Base-by-base conservation (phyloP, 2,888 invertebrate genomes). In the Microplitis deprimator region DNA sequence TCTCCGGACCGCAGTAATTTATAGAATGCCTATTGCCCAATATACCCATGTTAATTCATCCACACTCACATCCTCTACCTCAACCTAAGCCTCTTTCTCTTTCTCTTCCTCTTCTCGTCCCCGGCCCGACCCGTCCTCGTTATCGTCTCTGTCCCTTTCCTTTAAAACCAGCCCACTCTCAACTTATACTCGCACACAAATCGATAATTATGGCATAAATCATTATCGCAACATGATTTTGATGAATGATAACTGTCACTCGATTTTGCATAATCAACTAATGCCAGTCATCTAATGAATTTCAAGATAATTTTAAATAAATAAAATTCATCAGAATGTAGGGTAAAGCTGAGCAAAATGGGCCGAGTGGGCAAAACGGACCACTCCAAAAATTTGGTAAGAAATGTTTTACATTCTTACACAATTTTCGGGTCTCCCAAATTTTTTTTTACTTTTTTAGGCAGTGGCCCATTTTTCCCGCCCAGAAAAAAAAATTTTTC, bases 181-280 rank as follows among this genome's bases (percentile, higher is more conserved):
- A 3, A 29, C 29, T 29, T 29, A 3, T 29, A 29, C 29, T 29
- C 29, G 6, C 16, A 39, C 39, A 68, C 39, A 40, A 6, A 68
- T 68, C 41, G 41, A 68, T 68, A 68, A 68, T 68, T 68, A 17
- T 16, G 7, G 17, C 40, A 40, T 68, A 40, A 39, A 68, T 68
- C 16, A 68, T 68, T 40, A 40, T 68, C 7, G 40, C 40, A 16
- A 68, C 68, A 39, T 50, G 50, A 50, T 8, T 13, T 50, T 40
- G 68, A 40, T 68, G 16, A 6, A 68, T 68, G n/a, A 68, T 39
- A 68, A 68, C 16, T 68, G n/a, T 40, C 16, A 40, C 16, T 68
- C 8, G n/a, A 39, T n/a, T 68, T 68, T 40, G 16, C 16, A 68
- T 40, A 68, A 68, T 68, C 16, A 16, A 68, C 16, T 38, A 38